Percentiles rank a stretch among this genome's conserved stretches.
Evolutionary conservation across 2,113 vertebrate genomes (phyloP).

Genomic region (Suncus etruscus): DNA sequence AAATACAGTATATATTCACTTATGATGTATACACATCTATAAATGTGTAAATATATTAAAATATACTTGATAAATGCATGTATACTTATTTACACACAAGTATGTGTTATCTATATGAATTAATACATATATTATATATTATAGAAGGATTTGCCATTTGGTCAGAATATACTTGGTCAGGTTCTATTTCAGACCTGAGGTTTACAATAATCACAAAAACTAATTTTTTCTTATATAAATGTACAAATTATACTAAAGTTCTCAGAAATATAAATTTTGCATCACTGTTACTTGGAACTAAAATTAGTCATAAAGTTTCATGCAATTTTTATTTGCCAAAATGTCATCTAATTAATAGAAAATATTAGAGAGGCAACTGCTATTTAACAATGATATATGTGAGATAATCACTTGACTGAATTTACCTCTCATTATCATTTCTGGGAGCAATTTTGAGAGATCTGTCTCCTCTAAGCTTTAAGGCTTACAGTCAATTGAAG

Average conservation of each 20-base stretch:
- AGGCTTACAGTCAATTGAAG: background rate
- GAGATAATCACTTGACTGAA: background rate
- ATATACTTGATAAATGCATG: background rate
- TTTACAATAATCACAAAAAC: background rate
- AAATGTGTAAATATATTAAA: background rate
- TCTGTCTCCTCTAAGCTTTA: background rate
- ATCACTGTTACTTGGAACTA: background rate
- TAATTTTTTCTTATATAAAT: background rate
- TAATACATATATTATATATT: background rate
- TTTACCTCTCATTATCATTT: background rate
- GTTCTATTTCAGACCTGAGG: background rate
- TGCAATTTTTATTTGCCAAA: background rate
- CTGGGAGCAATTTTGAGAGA: background rate
- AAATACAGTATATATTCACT: background rate
- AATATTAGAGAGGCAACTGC: background rate
- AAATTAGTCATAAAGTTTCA: slow-evolving; percentile 8
- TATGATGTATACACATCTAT: background rate
- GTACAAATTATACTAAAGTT: background rate
- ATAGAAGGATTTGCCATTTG: background rate
- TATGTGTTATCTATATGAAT: background rate
- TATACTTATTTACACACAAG: background rate
- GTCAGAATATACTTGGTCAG: background rate
- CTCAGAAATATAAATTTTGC: background rate
- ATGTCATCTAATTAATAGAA: background rate
- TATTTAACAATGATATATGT: background rate